Conservation (phyloP, 2,888 invertebrate species). For the Heteromurus nitidus region DNA sequence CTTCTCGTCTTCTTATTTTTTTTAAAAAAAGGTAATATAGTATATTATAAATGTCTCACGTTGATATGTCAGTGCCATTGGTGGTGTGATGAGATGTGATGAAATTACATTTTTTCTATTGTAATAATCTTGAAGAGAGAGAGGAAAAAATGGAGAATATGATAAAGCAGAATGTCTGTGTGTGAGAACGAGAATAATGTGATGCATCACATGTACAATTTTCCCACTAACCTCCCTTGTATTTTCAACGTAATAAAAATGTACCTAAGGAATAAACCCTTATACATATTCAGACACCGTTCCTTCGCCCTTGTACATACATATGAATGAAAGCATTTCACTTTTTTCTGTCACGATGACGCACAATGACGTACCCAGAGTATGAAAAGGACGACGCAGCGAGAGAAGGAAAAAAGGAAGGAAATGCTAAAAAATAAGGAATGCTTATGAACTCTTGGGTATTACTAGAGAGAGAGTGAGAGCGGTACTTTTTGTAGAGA, state of each 20-base stretch:
- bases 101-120: constrained; percentile 64
- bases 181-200: constrained; percentile 32
- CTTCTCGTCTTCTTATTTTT: constrained; percentile 26
- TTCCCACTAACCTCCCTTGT: constrained; percentile 19
- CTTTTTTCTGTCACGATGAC: constrained; percentile 50
- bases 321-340: constrained; percentile 58
- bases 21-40: constrained; percentile 53
- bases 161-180: constrained; percentile 43
- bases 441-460: constrained; percentile 41
- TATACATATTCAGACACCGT: constrained; percentile 49
- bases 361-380: constrained; percentile 43
- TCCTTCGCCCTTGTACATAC: constrained; percentile 12
- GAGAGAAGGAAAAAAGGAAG: constrained; percentile 46
- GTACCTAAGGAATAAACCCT: neutral
- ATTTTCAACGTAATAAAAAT: neutral
- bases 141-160: constrained; percentile 25
- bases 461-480: neutral
- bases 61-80: constrained; percentile 58
- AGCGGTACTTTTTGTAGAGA: neutral
- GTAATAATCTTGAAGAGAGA: constrained; percentile 32
- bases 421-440: constrained; percentile 58
- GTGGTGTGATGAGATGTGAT: constrained; percentile 59
- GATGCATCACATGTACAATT: constrained; percentile 49
- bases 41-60: constrained; percentile 60
- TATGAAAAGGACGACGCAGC: too few species aligned